Percentiles rank a stretch among this genome's conserved stretches.
phyloP scores from a whole-genome alignment of 1,140 invertebrate genomes.

The Lithobius niger region DNA sequence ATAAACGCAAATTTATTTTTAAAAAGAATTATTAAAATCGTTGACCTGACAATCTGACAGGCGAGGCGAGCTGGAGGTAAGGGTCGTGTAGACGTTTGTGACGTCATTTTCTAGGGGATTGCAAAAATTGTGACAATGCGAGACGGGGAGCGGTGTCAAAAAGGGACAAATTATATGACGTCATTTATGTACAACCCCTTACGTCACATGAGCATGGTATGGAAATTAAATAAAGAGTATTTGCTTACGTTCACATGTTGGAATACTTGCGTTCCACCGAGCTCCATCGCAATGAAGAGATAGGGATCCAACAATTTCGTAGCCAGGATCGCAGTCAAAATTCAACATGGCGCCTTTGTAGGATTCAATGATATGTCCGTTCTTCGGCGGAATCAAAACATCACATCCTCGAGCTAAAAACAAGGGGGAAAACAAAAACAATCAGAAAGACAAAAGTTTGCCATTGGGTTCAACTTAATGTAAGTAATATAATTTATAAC shows the following conservation, averaged over 20 bases:
- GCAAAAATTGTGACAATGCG: slow-evolving; percentile 4
- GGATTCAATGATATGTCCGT: slow-evolving; percentile 37
- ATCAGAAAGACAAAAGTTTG: too few species aligned
- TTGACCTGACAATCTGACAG: too few species aligned
- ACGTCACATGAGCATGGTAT: too few species aligned
- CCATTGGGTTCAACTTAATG: not conserved
- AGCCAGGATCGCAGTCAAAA: slow-evolving; percentile 48
- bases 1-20: too few species aligned
- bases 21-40: too few species aligned
- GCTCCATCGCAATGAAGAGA: slow-evolving; percentile 48
- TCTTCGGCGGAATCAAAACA: slow-evolving; percentile 25
- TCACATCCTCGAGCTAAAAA: slow-evolving; percentile 30
- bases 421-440: slow-evolving; percentile 1
- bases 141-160: too few species aligned
- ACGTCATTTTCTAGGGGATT: too few species aligned
- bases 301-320: slow-evolving; percentile 37
- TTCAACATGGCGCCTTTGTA: slow-evolving; percentile 41
- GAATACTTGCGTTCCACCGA: slow-evolving; percentile 44
- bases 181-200: too few species aligned
- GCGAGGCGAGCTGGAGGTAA: not conserved
- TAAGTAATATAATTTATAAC: too few species aligned
- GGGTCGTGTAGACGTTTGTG: not conserved
- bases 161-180: too few species aligned
- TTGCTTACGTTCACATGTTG: slow-evolving; percentile 43
- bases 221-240: too few species aligned